Evolutionary conservation across 2,797 vertebrate species (phyloP), one percentile per base, ranked within the genome.

Genomic region (Psittacula echo): DNA sequence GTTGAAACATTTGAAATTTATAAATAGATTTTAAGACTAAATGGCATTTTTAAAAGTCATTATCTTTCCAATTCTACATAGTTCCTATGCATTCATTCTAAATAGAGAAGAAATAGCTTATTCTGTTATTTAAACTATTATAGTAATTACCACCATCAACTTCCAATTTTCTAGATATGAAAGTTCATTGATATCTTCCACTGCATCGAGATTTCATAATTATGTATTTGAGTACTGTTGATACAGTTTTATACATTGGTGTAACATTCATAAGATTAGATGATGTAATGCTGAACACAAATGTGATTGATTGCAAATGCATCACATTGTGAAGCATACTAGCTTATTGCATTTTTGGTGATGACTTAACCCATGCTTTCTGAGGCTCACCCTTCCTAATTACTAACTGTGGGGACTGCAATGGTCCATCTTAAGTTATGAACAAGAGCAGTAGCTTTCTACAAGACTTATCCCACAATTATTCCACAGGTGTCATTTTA

Each of bases 1-100:
- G 93, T 96, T 85, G 61, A 81, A 92, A 96, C 2, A 66, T 95
- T 95, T 87, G 54, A 94, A 77, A 88, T 39, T 37, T 66, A 4
- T 42, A 48, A 86, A 48, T 5, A 54, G 24, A 51, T 30, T 80
- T 93, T 54, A 80, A 78, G 60, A 68, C 5, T 41, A 30, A 91
- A 48, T 2, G 1, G 1, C 14, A 66, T 54, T 89, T 91, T 17
- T 0, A 48, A 58, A 75, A 64, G 20, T 26, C 6, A 42, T 51
- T 75, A 11, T 77, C 53, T 56, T 77, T 80, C 34, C 18, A 88
- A 10, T 47, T 83, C 27, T n/a, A 37, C 1, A 2, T 0, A 50
- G 65, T 37, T 77, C 29, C 30, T 70, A 58, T 22, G 50, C 5
- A 60, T 73, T 72, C 54, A 9, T 66, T 95, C 58, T 67, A 92